Base-by-base conservation (phyloP, 2,888 invertebrate species). In the Ophion costatus region DNA sequence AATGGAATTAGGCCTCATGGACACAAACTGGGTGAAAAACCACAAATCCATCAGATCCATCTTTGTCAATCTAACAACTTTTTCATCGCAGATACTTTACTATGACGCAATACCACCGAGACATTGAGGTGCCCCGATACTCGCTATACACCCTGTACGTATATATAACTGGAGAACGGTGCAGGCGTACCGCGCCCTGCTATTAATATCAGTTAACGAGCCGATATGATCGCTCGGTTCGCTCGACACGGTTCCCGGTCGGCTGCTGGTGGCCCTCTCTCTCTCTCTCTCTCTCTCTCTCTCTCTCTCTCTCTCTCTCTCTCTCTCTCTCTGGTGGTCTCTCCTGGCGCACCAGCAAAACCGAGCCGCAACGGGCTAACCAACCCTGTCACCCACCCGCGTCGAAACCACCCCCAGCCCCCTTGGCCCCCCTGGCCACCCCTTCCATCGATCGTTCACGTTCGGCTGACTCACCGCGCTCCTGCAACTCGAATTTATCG, bases 181-280 rank as follows among this genome's bases (percentile, higher is more conserved):
- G 85, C 84, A 83, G 77, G 84, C 80, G 88, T 88, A 91, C 93
- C 93, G 92, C 93, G 91, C 93, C 93, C 92, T 91, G 92, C 93
- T 93, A 93, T 93, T 93, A 93, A 93, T 93, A 93, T 93, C 93
- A 92, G 93, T 93, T 93, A 93, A 93, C 93, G 90, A 92, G 91
- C 91, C 91, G 93, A 93, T 93, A 93, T 91, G 93, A 93, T 93
- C 93, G 92, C 90, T 88, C 88, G 90, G 89, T 91, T 89, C 85
- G 82, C 71, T 84, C 84, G 75, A 51, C 51, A 86, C 79, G 86
- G 81, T 83, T 86, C 84, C 82, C 79, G 86, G 75, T 80, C 77
- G 83, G 80, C 76, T 73, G 83, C 81, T 78, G 75, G 75, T 70
- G 74, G 69, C 20, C 14, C 45, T 45, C 45, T 45, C 45, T 11